Base-by-base conservation (phyloP, 2,888 invertebrate genomes). In the Pyralis farinalis region DNA sequence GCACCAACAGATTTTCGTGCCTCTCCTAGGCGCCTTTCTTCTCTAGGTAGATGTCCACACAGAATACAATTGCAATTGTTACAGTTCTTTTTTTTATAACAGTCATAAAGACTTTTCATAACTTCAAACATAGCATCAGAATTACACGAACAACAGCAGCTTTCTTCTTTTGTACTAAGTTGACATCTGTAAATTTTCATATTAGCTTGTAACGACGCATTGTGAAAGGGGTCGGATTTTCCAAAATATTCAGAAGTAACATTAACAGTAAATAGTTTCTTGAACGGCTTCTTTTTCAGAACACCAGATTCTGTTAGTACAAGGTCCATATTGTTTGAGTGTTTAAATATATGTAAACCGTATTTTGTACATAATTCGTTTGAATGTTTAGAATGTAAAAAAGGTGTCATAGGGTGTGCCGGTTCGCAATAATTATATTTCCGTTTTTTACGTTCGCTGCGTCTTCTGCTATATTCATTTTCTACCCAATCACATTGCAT, bases 101-200 rank as follows among this genome's bases (percentile, higher is more conserved):
- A 82, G 34, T 82, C 81, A 41, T 82, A 82, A 7, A 82, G 65
- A 40, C 78, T 66, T 54, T 82, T 82, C 82, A 82, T 80, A n/a
- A 81, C 82, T 53, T 81, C 79, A 46, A 81, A 82, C 75, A 82
- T 79, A 4, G 76, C 77, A 50, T 82, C 82, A n/a, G 82, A 80
- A 51, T 82, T 79, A 49, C 79, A 78, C 1, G 69, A 64, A 49
- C 77, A 76, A 38, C 77, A 78, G 48, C 73, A 81, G 29, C 52
- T 59, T 30, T 81, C 78, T 34, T 78, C 58, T 27, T 53, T 42
- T 9, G 55, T 54, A 38, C 51, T 62, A 1, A 74, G 45, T 49
- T 81, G 75, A 43, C 71, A 73, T 43, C 71, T 61, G 43, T 76
- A 74, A 29, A 68, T 41, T 45, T 52, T 57, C 21, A 35, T 37